phyloP scores from a whole-genome alignment of 2,113 vertebrate species.

The Megaceryle maxima region DNA sequence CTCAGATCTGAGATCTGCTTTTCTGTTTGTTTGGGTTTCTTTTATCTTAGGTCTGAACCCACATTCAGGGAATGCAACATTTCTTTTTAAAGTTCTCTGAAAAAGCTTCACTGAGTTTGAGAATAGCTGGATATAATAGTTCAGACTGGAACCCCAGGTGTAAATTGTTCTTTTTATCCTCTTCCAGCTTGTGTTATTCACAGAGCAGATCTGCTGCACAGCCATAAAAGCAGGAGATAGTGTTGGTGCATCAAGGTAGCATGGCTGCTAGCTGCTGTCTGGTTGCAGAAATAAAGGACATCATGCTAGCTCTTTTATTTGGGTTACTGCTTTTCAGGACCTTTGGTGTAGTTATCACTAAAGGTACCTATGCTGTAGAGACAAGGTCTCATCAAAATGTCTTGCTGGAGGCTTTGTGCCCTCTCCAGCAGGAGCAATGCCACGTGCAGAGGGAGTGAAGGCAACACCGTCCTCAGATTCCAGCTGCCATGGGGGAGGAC shows the following conservation, averaged over 20 bases:
- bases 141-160: background rate
- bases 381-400: background rate
- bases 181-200: background rate
- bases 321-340: background rate
- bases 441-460: background rate
- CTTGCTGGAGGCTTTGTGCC: background rate
- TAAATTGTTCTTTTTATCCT: background rate
- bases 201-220: background rate
- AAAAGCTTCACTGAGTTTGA: background rate
- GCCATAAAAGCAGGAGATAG: background rate
- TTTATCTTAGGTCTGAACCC: background rate
- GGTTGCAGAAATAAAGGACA: background rate
- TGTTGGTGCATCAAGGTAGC: background rate
- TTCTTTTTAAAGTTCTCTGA: background rate
- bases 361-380: background rate
- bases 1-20: background rate
- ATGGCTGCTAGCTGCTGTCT: background rate
- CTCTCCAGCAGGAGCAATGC: background rate
- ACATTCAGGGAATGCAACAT: background rate
- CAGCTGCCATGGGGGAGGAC: background rate
- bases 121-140: background rate
- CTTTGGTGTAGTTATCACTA: background rate
- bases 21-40: background rate
- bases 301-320: background rate
- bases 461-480: background rate